Percentiles rank a stretch among this genome's conserved stretches.
phyloP scores from a whole-genome alignment of 2,113 vertebrate genomes.

The Poeciliopsis prolifica region DNA sequence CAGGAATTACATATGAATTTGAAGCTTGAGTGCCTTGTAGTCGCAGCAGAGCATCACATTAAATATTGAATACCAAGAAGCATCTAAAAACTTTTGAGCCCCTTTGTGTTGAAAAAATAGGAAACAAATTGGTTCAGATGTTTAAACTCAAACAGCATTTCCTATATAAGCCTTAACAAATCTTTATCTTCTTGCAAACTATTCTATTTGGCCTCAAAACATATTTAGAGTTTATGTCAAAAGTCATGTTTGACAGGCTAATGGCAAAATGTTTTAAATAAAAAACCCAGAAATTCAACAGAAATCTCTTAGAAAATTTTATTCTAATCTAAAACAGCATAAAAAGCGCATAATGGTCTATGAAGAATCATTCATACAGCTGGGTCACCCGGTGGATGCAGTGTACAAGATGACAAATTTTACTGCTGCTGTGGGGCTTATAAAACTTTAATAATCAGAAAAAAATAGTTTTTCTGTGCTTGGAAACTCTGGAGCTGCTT shows the following conservation, averaged over 20 bases:
- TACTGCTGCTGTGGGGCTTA: conserved; percentile 31
- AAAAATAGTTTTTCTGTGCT: conserved; percentile 38
- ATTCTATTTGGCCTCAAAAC: not conserved
- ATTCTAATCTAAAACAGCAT: not conserved
- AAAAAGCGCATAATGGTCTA: not conserved
- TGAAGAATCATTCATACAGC: conserved; percentile 8
- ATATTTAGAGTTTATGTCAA: not conserved
- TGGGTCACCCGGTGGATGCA: conserved; percentile 8
- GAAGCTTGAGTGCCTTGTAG: too few relatives aligned
- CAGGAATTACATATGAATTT: too few relatives aligned
- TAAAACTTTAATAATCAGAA: conserved; percentile 60
- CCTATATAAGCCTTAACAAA: too few relatives aligned
- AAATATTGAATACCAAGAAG: too few relatives aligned
- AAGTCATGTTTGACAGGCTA: not conserved
- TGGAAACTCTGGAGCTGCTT: conserved; percentile 15
- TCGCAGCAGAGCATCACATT: too few relatives aligned
- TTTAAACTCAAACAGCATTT: too few relatives aligned
- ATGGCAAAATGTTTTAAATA: not conserved
- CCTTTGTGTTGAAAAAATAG: too few relatives aligned
- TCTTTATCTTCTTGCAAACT: not conserved
- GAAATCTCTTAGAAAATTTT: not conserved
- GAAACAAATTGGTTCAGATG: too few relatives aligned
- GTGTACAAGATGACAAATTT: conserved; percentile 42
- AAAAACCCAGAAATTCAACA: not conserved
- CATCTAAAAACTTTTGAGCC: too few relatives aligned